Conservation (phyloP, 2,888 invertebrate species). For the Calliopum simillimum region DNA sequence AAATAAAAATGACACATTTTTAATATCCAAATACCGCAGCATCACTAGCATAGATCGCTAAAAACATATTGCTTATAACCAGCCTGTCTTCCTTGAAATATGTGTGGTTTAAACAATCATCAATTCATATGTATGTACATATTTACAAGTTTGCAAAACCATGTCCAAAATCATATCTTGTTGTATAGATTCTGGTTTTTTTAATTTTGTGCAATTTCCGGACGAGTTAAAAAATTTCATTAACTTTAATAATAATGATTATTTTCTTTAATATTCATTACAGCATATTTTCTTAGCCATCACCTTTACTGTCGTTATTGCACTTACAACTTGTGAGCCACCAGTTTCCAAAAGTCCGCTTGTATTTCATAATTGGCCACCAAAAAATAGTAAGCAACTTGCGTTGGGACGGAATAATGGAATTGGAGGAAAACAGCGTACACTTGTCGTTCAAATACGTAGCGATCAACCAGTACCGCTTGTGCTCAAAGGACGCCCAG, state of each 20-base stretch:
- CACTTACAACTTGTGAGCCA: constrained; percentile 54
- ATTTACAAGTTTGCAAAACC: no score
- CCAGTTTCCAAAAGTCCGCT: constrained; percentile 54
- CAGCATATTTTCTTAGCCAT: constrained; percentile 39
- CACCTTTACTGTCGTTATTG: constrained; percentile 42
- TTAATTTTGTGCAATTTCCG: no score
- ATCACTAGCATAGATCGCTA: no score
- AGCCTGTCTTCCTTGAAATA: no score
- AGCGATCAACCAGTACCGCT: constrained; percentile 64
- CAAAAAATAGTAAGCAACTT: constrained; percentile 56
- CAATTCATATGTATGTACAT: no score
- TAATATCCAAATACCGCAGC: no score
- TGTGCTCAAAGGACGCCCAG: constrained; percentile 59
- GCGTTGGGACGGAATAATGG: constrained; percentile 42
- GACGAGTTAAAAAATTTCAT: no score
- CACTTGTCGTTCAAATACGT: constrained; percentile 64
- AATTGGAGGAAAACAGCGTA: constrained; percentile 55
- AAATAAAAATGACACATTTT: no score
- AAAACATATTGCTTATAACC: no score
- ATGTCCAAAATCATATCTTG: no score
- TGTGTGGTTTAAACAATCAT: no score
- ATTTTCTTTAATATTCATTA: constrained; percentile 23
- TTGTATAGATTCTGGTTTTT: no score
- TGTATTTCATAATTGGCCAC: constrained; percentile 57
- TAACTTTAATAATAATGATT: not conserved